Conservation (phyloP, 92 coral and sea anemone species). For the Micromussa lordhowensis region DNA sequence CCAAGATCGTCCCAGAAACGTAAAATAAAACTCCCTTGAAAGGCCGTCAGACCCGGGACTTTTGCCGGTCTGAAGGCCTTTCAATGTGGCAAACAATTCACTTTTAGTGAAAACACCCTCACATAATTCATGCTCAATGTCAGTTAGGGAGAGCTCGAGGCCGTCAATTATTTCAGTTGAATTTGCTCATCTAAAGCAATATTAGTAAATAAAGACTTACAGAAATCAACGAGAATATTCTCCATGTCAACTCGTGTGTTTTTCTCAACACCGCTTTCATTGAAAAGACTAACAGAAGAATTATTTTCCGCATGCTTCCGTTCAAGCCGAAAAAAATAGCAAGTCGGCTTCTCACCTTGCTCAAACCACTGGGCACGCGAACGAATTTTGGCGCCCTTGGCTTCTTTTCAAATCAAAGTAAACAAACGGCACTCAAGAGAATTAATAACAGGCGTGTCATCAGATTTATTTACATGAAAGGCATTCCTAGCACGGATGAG, state of each 20-base stretch:
- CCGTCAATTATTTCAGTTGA: no score
- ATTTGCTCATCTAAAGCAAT: neutral
- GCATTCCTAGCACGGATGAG: no score
- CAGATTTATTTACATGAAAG: no score
- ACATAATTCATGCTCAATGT: neutral
- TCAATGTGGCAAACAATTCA: neutral
- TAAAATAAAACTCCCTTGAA: conserved; percentile 13
- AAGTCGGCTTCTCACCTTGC: neutral
- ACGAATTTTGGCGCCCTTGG: no score
- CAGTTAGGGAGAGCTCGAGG: no score
- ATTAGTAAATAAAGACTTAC: neutral
- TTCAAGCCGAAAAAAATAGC: neutral
- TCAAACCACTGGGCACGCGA: conserved; percentile 23
- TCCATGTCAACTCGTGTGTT: neutral
- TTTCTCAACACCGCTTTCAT: neutral
- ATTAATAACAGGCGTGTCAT: no score
- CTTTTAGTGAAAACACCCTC: conserved; percentile 12
- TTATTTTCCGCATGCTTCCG: neutral
- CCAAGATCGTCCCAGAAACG: conserved; percentile 30
- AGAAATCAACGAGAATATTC: conserved; percentile 10
- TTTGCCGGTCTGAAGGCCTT: neutral
- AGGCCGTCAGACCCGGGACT: conserved; percentile 21
- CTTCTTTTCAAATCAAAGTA: no score
- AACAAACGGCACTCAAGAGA: no score
- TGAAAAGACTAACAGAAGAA: neutral